Evolutionary conservation across 1,140 invertebrate species (phyloP).

Genomic region (Ceratoteleas bidentatus): DNA sequence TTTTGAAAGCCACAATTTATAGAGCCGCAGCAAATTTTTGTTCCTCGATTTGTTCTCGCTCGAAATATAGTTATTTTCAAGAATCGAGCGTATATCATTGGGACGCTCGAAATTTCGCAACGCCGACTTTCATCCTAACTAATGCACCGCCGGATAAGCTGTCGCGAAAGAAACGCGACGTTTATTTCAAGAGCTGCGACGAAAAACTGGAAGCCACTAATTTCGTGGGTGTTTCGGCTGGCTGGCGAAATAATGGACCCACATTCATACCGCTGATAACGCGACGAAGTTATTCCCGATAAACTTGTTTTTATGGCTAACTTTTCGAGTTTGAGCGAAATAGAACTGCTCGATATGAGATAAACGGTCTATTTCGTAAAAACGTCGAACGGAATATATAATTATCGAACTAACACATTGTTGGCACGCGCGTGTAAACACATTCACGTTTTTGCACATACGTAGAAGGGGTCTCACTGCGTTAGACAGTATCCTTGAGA

Average conservation of each 20-base stretch:
- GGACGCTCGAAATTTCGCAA: no score
- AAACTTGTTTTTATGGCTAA: slow-evolving; percentile 21
- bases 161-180: slow-evolving; percentile 2
- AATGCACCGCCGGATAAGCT: background rate
- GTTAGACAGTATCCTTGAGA: slow-evolving; percentile 39
- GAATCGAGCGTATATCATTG: no score
- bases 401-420: slow-evolving; percentile 11
- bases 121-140: no score
- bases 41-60: no score
- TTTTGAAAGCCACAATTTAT: no score
- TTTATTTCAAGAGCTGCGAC: slow-evolving; percentile 12
- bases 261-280: slow-evolving; percentile 19
- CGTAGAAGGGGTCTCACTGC: slow-evolving; percentile 4
- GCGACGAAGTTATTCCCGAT: background rate
- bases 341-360: slow-evolving; percentile 17
- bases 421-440: background rate
- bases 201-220: slow-evolving; percentile 19
- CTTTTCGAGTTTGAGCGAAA: slow-evolving; percentile 25
- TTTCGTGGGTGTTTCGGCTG: slow-evolving; percentile 19
- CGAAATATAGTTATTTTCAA: no score
- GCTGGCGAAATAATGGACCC: slow-evolving; percentile 21
- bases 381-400: slow-evolving; percentile 31
- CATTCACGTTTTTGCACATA: background rate
- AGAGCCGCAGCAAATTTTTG: no score
- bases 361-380: slow-evolving; percentile 22